Percentiles rank a stretch among this genome's conserved stretches.
phyloP scores from a whole-genome alignment of 2,113 vertebrate species.

The Neodontobutis hainanensis region DNA sequence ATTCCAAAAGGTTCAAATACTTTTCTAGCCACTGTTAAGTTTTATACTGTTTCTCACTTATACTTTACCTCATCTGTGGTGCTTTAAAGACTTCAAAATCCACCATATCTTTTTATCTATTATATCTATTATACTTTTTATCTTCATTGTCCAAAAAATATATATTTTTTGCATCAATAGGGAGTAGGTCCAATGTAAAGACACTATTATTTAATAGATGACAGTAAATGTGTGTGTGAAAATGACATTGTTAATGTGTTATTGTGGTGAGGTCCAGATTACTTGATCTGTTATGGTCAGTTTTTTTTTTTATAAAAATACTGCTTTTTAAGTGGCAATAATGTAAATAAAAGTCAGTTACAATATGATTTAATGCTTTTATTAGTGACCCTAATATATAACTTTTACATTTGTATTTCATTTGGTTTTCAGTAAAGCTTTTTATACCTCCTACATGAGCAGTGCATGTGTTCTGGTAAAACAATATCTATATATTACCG shows the following conservation, averaged over 20 bases:
- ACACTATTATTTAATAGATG: slow-evolving; percentile 5
- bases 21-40: neutral
- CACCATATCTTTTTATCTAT: neutral
- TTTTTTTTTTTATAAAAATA: slow-evolving; percentile 34
- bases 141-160: neutral
- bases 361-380: slow-evolving; percentile 39
- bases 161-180: slow-evolving; percentile 3
- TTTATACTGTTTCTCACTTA: neutral
- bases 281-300: slow-evolving; percentile 18
- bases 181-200: slow-evolving; percentile 16
- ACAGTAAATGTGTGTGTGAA: slow-evolving; percentile 3
- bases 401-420: slow-evolving; percentile 50
- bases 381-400: slow-evolving; percentile 15
- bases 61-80: slow-evolving; percentile 30
- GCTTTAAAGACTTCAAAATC: slow-evolving; percentile 29
- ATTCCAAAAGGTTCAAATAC: no score
- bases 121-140: no score
- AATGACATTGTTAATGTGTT: slow-evolving; percentile 19
- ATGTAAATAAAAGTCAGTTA: slow-evolving; percentile 63
- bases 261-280: slow-evolving; percentile 17
- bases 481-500: neutral
- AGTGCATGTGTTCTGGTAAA: slow-evolving; percentile 9
- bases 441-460: slow-evolving; percentile 56
- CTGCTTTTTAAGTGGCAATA: slow-evolving; percentile 49
- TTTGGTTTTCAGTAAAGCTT: slow-evolving; percentile 73